Evolutionary conservation across 2,797 vertebrate species (phyloP).

Genomic region (Anomalospiza imberbis): DNA sequence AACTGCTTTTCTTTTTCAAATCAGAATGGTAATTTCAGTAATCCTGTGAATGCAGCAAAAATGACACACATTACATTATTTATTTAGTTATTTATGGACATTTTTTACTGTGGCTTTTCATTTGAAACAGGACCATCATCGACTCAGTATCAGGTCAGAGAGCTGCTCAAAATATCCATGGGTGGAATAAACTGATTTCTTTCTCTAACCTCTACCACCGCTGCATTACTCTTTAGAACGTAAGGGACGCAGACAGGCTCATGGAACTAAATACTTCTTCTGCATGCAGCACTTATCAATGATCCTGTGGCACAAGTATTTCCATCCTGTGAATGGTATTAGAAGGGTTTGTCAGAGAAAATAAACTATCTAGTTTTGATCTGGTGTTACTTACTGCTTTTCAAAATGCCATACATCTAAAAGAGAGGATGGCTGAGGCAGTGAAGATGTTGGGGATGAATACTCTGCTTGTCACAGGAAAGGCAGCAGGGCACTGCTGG

Average conservation of each 20-base stretch:
- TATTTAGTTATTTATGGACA: background rate
- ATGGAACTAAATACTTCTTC: background rate
- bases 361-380: background rate
- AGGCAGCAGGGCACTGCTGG: background rate
- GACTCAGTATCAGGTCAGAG: background rate
- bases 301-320: background rate
- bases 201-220: background rate
- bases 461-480: background rate
- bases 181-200: background rate
- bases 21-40: background rate
- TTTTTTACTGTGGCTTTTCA: background rate
- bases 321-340: background rate
- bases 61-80: background rate
- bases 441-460: background rate
- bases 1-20: background rate
- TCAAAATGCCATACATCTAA: background rate
- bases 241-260: background rate
- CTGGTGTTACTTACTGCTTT: background rate
- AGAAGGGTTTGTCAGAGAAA: background rate
- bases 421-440: background rate
- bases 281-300: background rate
- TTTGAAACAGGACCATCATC: background rate
- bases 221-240: background rate
- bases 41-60: background rate
- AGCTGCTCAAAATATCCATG: background rate